Percentiles rank a stretch among this genome's conserved stretches.
These are phyloP conservation scores for Bombus superbus DNA, from an alignment of 1,140 invertebrate genomes.

Conservation along the genomic window DNA sequence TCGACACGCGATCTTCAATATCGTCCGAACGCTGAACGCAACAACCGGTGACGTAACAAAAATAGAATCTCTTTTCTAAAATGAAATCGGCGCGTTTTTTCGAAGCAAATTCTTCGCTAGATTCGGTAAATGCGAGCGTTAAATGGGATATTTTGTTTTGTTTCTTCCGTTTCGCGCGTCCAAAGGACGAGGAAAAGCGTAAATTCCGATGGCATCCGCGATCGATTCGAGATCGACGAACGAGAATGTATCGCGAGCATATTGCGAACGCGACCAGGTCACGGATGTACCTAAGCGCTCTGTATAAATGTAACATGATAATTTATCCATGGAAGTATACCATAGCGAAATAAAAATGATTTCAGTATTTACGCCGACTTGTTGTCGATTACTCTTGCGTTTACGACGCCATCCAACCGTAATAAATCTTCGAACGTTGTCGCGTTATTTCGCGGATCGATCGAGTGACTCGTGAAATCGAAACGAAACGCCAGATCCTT, in stretches of 20 bases:
- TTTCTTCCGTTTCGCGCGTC: neutral
- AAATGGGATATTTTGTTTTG: neutral
- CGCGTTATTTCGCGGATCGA: too few species aligned
- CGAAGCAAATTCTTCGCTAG: neutral
- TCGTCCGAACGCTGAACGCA: neutral
- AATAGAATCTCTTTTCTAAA: too few species aligned
- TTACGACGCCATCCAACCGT: too few species aligned
- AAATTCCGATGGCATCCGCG: conserved; percentile 69
- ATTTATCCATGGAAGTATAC: conserved; percentile 81
- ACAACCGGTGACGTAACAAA: neutral
- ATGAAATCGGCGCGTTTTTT: neutral
- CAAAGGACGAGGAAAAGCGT: conserved; percentile 45
- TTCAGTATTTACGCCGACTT: conserved; percentile 77
- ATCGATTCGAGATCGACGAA: conserved; percentile 5
- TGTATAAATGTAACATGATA: conserved; percentile 83
- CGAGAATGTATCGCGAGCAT: conserved; percentile 32
- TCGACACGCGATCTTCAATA: neutral
- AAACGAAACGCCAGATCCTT: neutral
- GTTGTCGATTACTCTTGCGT: neutral
- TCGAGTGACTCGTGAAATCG: neutral
- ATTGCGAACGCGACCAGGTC: conserved; percentile 55
- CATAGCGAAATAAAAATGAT: conserved; percentile 82
- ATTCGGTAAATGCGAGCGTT: neutral
- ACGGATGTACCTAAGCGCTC: conserved; percentile 75
- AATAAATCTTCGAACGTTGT: too few species aligned